These are phyloP conservation scores for Scylla paramamosain DNA, from an alignment of 1,140 invertebrate species.

Conservation along the genomic window DNA sequence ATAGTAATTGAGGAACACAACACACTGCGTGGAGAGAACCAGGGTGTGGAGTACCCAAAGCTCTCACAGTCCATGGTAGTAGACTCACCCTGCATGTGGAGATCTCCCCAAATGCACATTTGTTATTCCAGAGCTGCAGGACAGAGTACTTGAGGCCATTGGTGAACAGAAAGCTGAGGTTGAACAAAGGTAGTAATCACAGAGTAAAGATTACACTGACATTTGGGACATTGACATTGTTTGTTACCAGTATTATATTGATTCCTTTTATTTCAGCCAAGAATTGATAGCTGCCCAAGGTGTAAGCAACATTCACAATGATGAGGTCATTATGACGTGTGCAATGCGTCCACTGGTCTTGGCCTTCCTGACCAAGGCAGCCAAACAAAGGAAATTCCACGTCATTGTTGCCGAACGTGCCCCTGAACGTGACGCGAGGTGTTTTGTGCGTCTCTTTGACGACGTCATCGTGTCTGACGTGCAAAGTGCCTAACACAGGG, in stretches of 20 bases:
- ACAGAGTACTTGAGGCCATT: slow-evolving; percentile 87
- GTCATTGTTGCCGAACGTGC: slow-evolving; percentile 93
- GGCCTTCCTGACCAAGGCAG: slow-evolving; percentile 91
- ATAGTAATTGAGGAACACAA: slow-evolving; percentile 70
- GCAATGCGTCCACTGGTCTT: slow-evolving; percentile 92
- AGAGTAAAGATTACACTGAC: neutral
- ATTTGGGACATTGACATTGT: too few relatives aligned
- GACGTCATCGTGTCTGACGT: neutral
- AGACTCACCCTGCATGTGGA: slow-evolving; percentile 53
- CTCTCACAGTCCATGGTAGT: slow-evolving; percentile 57
- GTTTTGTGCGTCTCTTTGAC: too few relatives aligned
- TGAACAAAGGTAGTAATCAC: slow-evolving; percentile 82
- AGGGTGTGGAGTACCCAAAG: slow-evolving; percentile 37
- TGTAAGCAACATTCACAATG: slow-evolving; percentile 93
- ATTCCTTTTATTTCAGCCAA: slow-evolving; percentile 81
- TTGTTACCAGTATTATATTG: neutral
- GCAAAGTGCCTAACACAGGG: neutral
- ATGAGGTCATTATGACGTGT: slow-evolving; percentile 94
- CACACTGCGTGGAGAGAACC: slow-evolving; percentile 38
- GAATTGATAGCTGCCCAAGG: slow-evolving; percentile 92
- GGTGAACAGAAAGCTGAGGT: slow-evolving; percentile 90
- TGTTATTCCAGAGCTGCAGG: slow-evolving; percentile 83
- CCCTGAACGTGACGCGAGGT: slow-evolving; percentile 84
- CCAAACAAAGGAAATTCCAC: slow-evolving; percentile 87
- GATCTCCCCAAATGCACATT: slow-evolving; percentile 58